A percentile compares a stretch with the other conserved stretches of the same genome.
Evolutionary conservation across 1,140 invertebrate species (phyloP).

Genomic region (Augochlora pura): DNA sequence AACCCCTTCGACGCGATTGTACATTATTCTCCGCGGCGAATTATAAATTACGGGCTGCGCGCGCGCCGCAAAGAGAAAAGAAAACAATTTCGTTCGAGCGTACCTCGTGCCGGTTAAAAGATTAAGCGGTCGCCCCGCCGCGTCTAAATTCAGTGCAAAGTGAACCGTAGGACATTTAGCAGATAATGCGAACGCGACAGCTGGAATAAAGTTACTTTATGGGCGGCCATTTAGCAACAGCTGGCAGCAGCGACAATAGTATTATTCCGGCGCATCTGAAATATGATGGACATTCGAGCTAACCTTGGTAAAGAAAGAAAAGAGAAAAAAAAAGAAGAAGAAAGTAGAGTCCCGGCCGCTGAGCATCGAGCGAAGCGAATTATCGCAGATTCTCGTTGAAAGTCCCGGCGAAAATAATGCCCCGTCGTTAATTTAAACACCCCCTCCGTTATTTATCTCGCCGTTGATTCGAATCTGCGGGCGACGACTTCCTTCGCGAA

Average conservation of each 20-base stretch:
- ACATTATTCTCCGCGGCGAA: background rate
- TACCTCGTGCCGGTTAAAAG: background rate
- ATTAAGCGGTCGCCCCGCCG: background rate
- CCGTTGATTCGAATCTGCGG: background rate
- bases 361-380: background rate
- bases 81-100: background rate
- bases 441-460: background rate
- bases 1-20: background rate
- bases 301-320: slow-evolving; percentile 18
- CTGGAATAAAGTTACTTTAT: slow-evolving; percentile 46
- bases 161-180: slow-evolving; percentile 35
- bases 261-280: slow-evolving; percentile 37
- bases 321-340: no score
- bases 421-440: no score
- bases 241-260: slow-evolving; percentile 41
- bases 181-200: slow-evolving; percentile 36
- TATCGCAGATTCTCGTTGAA: background rate
- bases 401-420: background rate
- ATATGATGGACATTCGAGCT: slow-evolving; percentile 27
- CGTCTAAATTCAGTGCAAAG: slow-evolving; percentile 33
- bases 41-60: background rate
- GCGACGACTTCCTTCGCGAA: no score
- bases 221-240: slow-evolving; percentile 42
- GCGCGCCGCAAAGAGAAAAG: background rate
- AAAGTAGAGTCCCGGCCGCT: no score